Conservation (phyloP, 2,888 invertebrate genomes). For the Clunio marinus region DNA sequence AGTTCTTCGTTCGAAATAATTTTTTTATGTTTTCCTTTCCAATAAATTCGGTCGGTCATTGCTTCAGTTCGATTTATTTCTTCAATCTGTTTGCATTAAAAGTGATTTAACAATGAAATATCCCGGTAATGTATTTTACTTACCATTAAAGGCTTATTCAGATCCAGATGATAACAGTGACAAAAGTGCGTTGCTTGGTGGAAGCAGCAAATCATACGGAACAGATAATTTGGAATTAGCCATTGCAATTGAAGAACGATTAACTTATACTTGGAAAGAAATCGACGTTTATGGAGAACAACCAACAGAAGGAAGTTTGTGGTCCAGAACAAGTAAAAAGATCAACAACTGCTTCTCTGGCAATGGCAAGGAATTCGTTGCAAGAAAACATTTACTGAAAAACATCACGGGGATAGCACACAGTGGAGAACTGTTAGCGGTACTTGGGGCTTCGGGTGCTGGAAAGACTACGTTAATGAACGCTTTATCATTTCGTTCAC, state of each 20-base stretch:
- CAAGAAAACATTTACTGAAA: constrained; percentile 67
- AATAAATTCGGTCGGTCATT: too few relatives aligned
- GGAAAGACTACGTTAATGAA: constrained; percentile 94
- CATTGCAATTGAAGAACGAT: constrained; percentile 19
- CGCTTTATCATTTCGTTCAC: constrained; percentile 72
- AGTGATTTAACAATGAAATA: not conserved
- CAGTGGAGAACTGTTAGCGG: constrained; percentile 80
- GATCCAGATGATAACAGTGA: constrained; percentile 18
- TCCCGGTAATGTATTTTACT: too few relatives aligned
- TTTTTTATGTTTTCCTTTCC: constrained; percentile 13
- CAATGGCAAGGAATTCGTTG: constrained; percentile 43
- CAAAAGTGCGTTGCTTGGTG: constrained; percentile 24
- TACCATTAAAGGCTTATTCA: too few relatives aligned
- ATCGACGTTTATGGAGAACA: constrained; percentile 70
- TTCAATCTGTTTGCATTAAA: not conserved
- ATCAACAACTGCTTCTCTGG: constrained; percentile 12
- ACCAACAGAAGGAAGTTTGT: constrained; percentile 51
- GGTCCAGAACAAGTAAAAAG: constrained; percentile 44
- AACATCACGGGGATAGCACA: constrained; percentile 77
- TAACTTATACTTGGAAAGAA: constrained; percentile 63
- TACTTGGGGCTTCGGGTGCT: constrained; percentile 87
- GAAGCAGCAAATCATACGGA: constrained; percentile 20
- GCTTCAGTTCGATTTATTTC: too few relatives aligned
- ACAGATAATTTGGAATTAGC: constrained; percentile 4
- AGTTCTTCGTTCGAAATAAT: not conserved